Evolutionary conservation across 2,797 vertebrate genomes (phyloP), one percentile per base, ranked within the genome.

Genomic region (Synanceia verrucosa): DNA sequence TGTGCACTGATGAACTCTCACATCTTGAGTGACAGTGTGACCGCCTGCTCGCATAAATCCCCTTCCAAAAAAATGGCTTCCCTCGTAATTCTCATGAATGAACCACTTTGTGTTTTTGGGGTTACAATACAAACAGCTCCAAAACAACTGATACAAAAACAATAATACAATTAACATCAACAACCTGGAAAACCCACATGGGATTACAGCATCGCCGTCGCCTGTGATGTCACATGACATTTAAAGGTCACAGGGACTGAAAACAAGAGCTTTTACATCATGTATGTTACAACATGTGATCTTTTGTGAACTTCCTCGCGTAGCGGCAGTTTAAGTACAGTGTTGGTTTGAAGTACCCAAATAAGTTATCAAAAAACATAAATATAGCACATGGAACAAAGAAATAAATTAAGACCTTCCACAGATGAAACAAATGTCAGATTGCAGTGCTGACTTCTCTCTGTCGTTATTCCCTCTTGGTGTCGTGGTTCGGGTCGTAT

Each of bases 291-390:
- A 81, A 74, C 73, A 64, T 5, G 57, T 64, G 43, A 83, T 56
- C 64, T 78, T 70, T 63, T 56, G 28, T 48, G 71, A 51, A 56
- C 51, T 47, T 79, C 50, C 57, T 69, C 47, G 28, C 69, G 16
- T 10, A 9, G 48, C 51, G 62, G 71, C 76, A 68, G 70, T 57
- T 68, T 60, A 70, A 78, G 73, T 64, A 75, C 87, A 82, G 63
- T 68, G 77, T 83, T 33, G 57, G 62, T 81, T 71, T n/a, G 23
- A 82, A 85, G 60, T 39, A 74, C 62, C 73, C 74, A 70, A 92
- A 93, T 93, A 94, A 93, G 34, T 93, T 92, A 93, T 69, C 70
- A 51, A 77, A 74, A 90, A 78, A 83, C 84, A 89, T 91, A 94
- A 93, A 93, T 93, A 92, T 79, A 73, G 70, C 70, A 86, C 77